Conservation (phyloP, 2,113 vertebrate genomes). For the Cavia porcellus region DNA sequence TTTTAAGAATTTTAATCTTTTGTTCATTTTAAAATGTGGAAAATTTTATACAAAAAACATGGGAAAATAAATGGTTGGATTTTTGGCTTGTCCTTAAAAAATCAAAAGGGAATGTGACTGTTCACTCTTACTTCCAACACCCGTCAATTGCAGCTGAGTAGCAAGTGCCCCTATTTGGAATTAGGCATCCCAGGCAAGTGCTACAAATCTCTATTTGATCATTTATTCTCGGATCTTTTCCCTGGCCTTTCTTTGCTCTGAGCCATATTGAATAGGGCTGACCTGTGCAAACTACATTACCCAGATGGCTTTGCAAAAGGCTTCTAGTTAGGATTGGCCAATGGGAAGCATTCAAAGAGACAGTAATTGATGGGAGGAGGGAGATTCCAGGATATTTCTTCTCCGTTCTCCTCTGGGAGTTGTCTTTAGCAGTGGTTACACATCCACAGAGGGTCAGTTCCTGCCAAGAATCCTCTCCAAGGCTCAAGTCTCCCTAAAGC, state of each 20-base stretch:
- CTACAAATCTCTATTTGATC: not conserved
- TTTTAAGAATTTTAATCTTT: not conserved
- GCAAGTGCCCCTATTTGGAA: not conserved
- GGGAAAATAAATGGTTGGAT: not conserved
- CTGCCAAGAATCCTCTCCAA: not conserved
- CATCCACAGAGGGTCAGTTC: not conserved
- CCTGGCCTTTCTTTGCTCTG: not conserved
- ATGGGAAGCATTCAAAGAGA: not conserved
- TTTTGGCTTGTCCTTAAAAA: constrained; percentile 6
- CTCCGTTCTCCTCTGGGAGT: not conserved
- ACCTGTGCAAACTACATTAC: constrained; percentile 25
- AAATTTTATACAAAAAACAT: not conserved
- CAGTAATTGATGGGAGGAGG: not conserved
- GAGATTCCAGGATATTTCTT: not conserved
- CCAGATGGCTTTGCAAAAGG: not conserved
- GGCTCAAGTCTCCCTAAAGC: not conserved
- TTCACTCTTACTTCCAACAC: not conserved
- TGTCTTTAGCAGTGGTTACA: not conserved
- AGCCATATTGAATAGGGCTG: too few relatives aligned
- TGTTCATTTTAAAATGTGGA: not conserved
- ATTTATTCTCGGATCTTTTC: not conserved
- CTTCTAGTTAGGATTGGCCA: not conserved
- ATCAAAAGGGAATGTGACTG: not conserved
- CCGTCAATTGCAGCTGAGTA: not conserved
- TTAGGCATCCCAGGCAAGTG: not conserved